Evolutionary conservation across 2,888 invertebrate genomes (phyloP), one percentile per base, ranked within the genome.

Genomic region (Cosmopolites sordidus): DNA sequence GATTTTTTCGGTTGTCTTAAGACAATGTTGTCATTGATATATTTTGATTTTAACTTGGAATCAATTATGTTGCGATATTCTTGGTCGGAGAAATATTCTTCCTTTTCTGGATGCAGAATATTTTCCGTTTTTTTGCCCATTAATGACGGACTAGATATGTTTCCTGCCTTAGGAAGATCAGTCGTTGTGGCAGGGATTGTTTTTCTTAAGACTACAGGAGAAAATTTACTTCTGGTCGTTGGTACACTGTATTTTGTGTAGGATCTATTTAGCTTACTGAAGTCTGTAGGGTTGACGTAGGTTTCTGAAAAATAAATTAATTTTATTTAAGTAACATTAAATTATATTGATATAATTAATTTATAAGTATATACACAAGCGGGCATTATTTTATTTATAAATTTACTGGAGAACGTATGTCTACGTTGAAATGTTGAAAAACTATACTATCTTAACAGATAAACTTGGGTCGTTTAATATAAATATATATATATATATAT

Each of bases 1-100:
- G 73, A 73, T 54, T 69, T 68, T 58, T 68, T 73, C 2, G 73
- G 74, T 59, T 72, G 71, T 54, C 74, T 62, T 37, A 74, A 58
- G 16, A 74, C 70, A 14, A 67, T 51, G 30, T 55, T 62, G 41
- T 67, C 66, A 43, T 60, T 64, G 42, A 56, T 43, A 43, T 59
- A 61, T 48, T 60, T 64, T 48, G 46, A 55, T 58, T 56, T 59
- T 17, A 61, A 43, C 51, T 56, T 58, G 15, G 18, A 47, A 16
- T 63, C 60, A 6, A 56, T 48, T 16, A 59, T 39, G 17, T 56
- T 62, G 16, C 52, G 58, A 33, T 58, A 59, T n/a, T 63, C 62
- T 45, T 40, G 5, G 16, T 40, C 40, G 15, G 17, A 40, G 9
- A 58, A 49, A 40, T 16, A 51, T 17, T 42, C 51, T 49, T 43